phyloP scores from a whole-genome alignment of 2,888 invertebrate species.

The Adineta ricciae region DNA sequence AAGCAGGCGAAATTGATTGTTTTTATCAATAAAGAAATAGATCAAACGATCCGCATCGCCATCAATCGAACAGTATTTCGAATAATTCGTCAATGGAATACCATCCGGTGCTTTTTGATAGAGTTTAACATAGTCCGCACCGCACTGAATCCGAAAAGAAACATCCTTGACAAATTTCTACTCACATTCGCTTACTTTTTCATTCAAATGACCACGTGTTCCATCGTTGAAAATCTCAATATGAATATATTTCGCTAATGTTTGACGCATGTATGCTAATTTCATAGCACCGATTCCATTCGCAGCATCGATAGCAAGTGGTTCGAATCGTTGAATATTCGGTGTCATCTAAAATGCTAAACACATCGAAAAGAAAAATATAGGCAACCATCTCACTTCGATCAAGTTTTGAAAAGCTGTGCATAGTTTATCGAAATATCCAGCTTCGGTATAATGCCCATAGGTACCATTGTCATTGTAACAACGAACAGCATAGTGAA shows the following conservation, averaged over 20 bases:
- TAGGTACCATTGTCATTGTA: constrained; percentile 67
- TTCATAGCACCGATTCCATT: constrained; percentile 90
- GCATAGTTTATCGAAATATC: constrained; percentile 52
- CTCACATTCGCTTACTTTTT: neutral
- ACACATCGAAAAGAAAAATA: neutral
- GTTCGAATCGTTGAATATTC: constrained; percentile 34
- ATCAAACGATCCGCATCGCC: constrained; percentile 92
- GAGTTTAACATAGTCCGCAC: constrained; percentile 91
- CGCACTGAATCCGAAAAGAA: constrained; percentile 61
- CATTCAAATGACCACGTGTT: constrained; percentile 22
- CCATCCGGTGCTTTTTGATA: constrained; percentile 64
- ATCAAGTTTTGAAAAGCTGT: constrained; percentile 27
- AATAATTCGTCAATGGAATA: constrained; percentile 48
- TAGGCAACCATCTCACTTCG: neutral
- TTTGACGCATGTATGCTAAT: constrained; percentile 54
- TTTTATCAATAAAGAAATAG: constrained; percentile 71
- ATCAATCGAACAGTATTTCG: constrained; percentile 78
- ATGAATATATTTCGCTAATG: constrained; percentile 55
- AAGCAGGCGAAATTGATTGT: constrained; percentile 57
- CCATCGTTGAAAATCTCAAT: constrained; percentile 66
- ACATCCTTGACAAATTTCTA: neutral
- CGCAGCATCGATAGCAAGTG: constrained; percentile 68
- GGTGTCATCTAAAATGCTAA: constrained; percentile 18
- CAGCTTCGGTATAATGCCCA: constrained; percentile 68
- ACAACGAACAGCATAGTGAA: constrained; percentile 83